phyloP scores from a whole-genome alignment of 2,113 vertebrate species.

The Panthera tigris region DNA sequence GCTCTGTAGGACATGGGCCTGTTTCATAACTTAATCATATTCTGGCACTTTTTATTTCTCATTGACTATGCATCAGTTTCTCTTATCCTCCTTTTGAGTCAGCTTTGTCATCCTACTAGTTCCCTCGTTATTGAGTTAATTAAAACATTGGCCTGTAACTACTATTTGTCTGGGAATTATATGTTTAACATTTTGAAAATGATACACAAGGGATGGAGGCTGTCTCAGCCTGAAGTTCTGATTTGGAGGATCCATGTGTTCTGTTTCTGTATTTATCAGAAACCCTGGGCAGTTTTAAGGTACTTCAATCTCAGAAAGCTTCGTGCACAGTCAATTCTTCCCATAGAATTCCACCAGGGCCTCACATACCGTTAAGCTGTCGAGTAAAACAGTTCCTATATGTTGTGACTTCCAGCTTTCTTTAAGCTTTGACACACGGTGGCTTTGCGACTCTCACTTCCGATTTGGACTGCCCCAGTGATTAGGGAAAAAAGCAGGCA shows the following conservation, averaged over 20 bases:
- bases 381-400: background rate
- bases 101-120: background rate
- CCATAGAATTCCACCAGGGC: background rate
- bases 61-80: background rate
- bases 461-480: background rate
- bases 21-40: background rate
- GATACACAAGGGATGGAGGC: background rate
- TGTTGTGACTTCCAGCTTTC: background rate
- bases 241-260: background rate
- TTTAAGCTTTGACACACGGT: background rate
- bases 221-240: background rate
- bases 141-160: background rate
- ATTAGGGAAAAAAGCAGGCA: background rate
- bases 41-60: background rate
- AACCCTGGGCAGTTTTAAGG: background rate
- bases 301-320: background rate
- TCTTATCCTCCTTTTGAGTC: background rate
- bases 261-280: background rate
- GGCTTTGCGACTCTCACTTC: background rate
- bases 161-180: constrained; percentile 7
- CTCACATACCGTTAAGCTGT: background rate
- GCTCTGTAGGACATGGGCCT: background rate
- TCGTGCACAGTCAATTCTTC: background rate
- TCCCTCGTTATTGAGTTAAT: background rate
- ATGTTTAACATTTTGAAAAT: background rate